Conservation (phyloP, 1,140 invertebrate genomes). For the Drosophila murphyi region DNA sequence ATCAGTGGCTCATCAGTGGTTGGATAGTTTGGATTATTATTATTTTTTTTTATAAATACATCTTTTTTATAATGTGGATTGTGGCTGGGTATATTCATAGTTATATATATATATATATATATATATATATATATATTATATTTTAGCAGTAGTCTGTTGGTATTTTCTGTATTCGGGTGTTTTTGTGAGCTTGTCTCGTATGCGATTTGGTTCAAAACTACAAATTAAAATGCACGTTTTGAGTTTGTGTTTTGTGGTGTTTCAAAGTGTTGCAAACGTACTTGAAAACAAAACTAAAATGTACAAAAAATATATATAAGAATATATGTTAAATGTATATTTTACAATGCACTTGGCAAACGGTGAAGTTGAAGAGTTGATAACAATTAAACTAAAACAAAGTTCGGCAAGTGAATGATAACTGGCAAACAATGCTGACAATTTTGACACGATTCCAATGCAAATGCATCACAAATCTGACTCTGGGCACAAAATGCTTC, state of each 20-base stretch:
- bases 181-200: conserved; percentile 16
- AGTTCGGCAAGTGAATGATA: neutral
- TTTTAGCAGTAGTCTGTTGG: neutral
- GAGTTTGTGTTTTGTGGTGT: neutral
- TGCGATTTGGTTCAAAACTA: conserved; percentile 22
- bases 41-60: conserved; percentile 8
- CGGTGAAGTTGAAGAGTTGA: conserved; percentile 12
- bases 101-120: too few species aligned
- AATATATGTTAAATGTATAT: conserved; percentile 15
- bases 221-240: conserved; percentile 41
- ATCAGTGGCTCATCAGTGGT: conserved; percentile 26
- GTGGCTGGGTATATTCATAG: conserved; percentile 12
- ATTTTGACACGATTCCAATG: neutral
- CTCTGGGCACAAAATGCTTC: neutral
- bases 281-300: neutral
- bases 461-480: neutral
- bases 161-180: conserved; percentile 8
- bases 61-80: conserved; percentile 29
- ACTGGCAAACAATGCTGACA: conserved; percentile 5
- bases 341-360: conserved; percentile 31
- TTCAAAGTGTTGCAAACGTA: neutral
- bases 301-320: conserved; percentile 1
- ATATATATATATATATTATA: neutral
- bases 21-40: conserved; percentile 9
- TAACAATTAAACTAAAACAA: neutral